phyloP scores from a whole-genome alignment of 2,888 invertebrate species.

The Habroteleia sp. region DNA sequence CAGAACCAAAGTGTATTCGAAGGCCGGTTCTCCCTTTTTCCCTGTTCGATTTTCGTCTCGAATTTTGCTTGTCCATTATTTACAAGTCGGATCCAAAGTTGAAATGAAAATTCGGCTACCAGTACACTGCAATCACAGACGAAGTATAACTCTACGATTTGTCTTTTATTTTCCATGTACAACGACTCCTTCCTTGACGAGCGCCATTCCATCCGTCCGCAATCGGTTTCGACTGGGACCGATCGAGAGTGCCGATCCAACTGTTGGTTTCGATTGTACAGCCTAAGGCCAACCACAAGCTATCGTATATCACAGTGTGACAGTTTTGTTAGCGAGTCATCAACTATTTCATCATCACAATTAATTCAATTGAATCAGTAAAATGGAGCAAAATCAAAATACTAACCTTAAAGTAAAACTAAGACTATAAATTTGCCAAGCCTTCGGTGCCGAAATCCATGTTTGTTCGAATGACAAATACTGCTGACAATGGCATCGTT shows the following conservation, averaged over 20 bases:
- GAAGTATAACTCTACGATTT: slow-evolving; percentile 7
- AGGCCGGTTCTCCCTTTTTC: slow-evolving; percentile 12
- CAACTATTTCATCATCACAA: background rate
- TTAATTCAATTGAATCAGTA: background rate
- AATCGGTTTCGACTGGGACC: background rate
- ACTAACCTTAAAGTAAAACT: slow-evolving; percentile 19
- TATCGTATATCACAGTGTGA: slow-evolving; percentile 21
- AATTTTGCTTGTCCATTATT: background rate
- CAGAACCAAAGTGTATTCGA: slow-evolving; percentile 58
- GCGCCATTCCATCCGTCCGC: too few species aligned
- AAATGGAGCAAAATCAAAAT: background rate
- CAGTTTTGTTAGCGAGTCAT: slow-evolving; percentile 23
- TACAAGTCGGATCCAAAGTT: slow-evolving; percentile 7
- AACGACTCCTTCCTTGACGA: too few species aligned
- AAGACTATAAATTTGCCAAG: background rate
- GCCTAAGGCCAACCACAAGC: slow-evolving; percentile 24
- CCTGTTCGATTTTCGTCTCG: background rate
- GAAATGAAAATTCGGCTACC: background rate
- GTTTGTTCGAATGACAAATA: slow-evolving; percentile 7
- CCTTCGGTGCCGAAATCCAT: background rate
- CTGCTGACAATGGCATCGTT: slow-evolving; percentile 14
- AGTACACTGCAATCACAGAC: slow-evolving; percentile 18
- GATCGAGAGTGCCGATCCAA: background rate
- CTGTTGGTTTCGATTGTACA: slow-evolving; percentile 17
- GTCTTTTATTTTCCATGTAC: slow-evolving; percentile 19